Evolutionary conservation across 2,113 vertebrate genomes (phyloP), one percentile per base, ranked within the genome.

Genomic region (Scomber colias): DNA sequence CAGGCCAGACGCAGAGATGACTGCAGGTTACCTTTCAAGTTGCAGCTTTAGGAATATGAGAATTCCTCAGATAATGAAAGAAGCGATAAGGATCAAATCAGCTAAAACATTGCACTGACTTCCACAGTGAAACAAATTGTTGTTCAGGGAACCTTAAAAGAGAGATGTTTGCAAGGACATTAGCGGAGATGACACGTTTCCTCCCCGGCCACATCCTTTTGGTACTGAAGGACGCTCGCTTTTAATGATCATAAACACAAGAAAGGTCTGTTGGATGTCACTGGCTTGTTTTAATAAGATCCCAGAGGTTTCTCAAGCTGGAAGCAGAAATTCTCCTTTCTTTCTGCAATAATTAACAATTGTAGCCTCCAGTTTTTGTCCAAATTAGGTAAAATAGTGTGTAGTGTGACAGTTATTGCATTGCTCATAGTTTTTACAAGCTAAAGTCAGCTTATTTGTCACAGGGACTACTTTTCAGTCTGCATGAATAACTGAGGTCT

Each of bases 281-380:
- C 59, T 30, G 44, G 56, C 11, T 16, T 21, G 56, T 59, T 35
- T 59, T 65, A 10, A 62, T 7, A 45, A 63, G 11, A 73, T 71
- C 12, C 61, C 75, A 13, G 45, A 69, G 56, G 21, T 30, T 65
- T 49, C 3, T 67, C 50, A 61, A 71, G 68, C 12, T 4, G 1
- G 10, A 65, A 57, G 53, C 45, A 65, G 55, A 69, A 27, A 73
- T 12, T 15, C n/a, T 11, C 3, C 0, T 77, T 79, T 85, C 12
- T 83, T 61, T 62, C 48, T 16, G n/a, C 27, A 54, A 63, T 75
- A 72, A 81, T 70, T 49, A 75, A 65, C 62, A 69, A 49, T 5
- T 44, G 7, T 13, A 65, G 74, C 75, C 67, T 15, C 44, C 1
- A 7, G 49, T 65, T 21, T 27, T 81, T 73, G 72, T 30, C 68